phyloP scores from a whole-genome alignment of 2,888 invertebrate species.

The Cheilosia grossa region DNA sequence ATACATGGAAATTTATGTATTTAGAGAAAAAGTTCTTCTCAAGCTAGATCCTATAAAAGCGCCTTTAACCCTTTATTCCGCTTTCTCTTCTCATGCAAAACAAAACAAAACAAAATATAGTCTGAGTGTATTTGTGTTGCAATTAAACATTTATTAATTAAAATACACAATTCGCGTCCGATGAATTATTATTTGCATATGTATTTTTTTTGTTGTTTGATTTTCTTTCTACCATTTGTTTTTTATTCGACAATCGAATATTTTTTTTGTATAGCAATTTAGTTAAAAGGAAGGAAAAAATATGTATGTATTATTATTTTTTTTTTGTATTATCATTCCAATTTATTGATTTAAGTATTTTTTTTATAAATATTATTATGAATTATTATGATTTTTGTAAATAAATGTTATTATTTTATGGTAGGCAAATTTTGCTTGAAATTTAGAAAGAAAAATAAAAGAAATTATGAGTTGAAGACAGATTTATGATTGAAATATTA shows the following conservation, averaged over 20 bases:
- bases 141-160: slow-evolving; percentile 1
- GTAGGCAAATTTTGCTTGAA: slow-evolving; percentile 71
- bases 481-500: slow-evolving; percentile 61
- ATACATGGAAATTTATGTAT: slow-evolving; percentile 26
- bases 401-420: slow-evolving; percentile 68
- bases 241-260: slow-evolving; percentile 43
- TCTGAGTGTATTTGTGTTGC: slow-evolving; percentile 49
- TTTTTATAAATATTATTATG: slow-evolving; percentile 43
- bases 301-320: slow-evolving; percentile 52
- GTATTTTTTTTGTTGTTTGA: background rate
- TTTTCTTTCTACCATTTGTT: background rate
- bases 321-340: slow-evolving; percentile 76
- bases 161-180: slow-evolving; percentile 14
- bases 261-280: slow-evolving; percentile 47
- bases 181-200: slow-evolving; percentile 11
- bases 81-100: slow-evolving; percentile 2
- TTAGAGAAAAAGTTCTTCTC: slow-evolving; percentile 18
- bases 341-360: slow-evolving; percentile 72
- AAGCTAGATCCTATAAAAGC: slow-evolving; percentile 66
- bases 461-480: slow-evolving; percentile 73
- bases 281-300: slow-evolving; percentile 24
- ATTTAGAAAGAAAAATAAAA: slow-evolving; percentile 69
- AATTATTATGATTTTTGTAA: slow-evolving; percentile 64
- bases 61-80: background rate
- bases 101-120: slow-evolving; percentile 15